These are phyloP conservation scores for Electrophaes corylata DNA, from an alignment of 2,888 invertebrate genomes.

Conservation along the genomic window DNA sequence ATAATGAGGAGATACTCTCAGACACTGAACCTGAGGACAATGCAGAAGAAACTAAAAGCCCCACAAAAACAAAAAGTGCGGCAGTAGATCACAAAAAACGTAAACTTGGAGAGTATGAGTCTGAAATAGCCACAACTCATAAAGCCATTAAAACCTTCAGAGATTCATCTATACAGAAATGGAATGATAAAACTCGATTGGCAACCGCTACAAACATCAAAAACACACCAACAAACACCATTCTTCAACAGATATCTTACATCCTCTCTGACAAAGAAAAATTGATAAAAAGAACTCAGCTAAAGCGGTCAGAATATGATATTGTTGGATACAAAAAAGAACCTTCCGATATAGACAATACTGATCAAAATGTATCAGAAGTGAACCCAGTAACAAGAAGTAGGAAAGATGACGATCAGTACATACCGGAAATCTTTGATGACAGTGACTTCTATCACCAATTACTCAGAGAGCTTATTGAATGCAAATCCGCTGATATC, in stretches of 20 bases:
- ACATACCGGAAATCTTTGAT: slow-evolving; percentile 94
- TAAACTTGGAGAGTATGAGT: slow-evolving; percentile 85
- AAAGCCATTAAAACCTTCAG: slow-evolving; percentile 87
- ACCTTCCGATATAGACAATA: slow-evolving; percentile 43
- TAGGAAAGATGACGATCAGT: slow-evolving; percentile 82
- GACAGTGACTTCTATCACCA: slow-evolving; percentile 99
- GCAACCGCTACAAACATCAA: slow-evolving; percentile 87
- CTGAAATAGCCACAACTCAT: slow-evolving; percentile 83
- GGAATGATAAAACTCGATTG: slow-evolving; percentile 96
- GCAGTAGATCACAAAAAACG: slow-evolving; percentile 60
- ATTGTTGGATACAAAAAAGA: slow-evolving; percentile 85
- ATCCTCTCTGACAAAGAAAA: slow-evolving; percentile 91
- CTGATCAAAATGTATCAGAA: slow-evolving; percentile 47
- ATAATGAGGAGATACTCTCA: slow-evolving; percentile 87
- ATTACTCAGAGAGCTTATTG: slow-evolving; percentile 94
- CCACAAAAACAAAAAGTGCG: slow-evolving; percentile 38
- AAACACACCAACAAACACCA: slow-evolving; percentile 85
- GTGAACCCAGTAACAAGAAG: slow-evolving; percentile 50
- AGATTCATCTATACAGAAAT: slow-evolving; percentile 93
- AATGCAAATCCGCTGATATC: slow-evolving; percentile 93
- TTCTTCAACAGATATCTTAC: slow-evolving; percentile 93
- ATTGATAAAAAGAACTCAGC: slow-evolving; percentile 90
- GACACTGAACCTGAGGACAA: slow-evolving; percentile 81
- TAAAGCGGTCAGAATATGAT: slow-evolving; percentile 89
- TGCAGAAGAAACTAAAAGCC: slow-evolving; percentile 44